Percentiles rank a stretch among this genome's conserved stretches.
phyloP scores from a whole-genome alignment of 1,140 invertebrate species.

The Arion vulgaris region DNA sequence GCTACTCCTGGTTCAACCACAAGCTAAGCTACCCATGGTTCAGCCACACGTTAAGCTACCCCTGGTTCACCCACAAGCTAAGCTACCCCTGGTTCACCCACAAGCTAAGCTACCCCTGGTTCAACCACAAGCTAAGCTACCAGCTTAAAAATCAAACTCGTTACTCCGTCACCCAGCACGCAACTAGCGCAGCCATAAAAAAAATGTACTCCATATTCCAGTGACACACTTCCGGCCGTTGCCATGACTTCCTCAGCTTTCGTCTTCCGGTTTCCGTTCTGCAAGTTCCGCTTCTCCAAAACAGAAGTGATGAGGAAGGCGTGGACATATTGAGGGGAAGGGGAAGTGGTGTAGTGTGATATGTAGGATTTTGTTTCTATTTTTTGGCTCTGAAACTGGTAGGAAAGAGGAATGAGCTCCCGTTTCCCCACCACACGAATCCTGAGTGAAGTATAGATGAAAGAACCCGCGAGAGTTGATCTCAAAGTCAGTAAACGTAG shows the following conservation, averaged over 20 bases:
- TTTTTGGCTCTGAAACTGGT: slow-evolving; percentile 9
- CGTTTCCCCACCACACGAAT: too few species aligned
- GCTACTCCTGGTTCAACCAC: too few species aligned
- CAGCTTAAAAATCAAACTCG: too few species aligned
- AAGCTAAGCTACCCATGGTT: too few species aligned
- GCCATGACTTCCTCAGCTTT: slow-evolving; percentile 29
- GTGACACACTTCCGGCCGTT: not conserved
- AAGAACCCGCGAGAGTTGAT: not conserved
- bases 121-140: too few species aligned
- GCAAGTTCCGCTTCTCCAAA: slow-evolving; percentile 4
- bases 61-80: too few species aligned
- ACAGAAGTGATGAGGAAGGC: slow-evolving; percentile 2
- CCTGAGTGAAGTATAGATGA: not conserved
- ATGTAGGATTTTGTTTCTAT: slow-evolving; percentile 7
- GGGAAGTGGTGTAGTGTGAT: not conserved
- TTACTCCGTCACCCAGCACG: too few species aligned
- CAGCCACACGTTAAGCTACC: too few species aligned
- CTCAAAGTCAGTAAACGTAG: not conserved
- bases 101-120: too few species aligned
- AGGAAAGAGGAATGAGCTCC: not conserved
- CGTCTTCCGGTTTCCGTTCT: slow-evolving; percentile 35
- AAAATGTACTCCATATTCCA: not conserved
- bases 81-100: too few species aligned
- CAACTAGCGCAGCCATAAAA: too few species aligned
- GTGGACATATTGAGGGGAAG: not conserved